Percentiles rank a stretch among this genome's conserved stretches.
These are phyloP conservation scores for Bufotes viridis DNA, from an alignment of 2,797 vertebrate species.

Conservation along the genomic window DNA sequence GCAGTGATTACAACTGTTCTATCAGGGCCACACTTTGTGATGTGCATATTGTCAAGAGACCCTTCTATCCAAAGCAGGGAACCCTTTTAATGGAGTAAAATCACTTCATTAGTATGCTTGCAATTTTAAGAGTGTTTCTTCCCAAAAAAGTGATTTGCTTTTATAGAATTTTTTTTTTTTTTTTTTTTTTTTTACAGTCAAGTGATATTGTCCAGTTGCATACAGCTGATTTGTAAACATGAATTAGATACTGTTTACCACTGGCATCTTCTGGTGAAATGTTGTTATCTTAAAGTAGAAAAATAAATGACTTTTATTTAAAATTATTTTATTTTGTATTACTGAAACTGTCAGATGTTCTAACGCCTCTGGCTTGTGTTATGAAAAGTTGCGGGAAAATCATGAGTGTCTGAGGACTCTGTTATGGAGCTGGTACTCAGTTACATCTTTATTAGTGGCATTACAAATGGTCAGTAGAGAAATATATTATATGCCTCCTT, in stretches of 20 bases:
- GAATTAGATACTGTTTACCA: constrained; percentile 7
- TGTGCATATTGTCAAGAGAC: not conserved
- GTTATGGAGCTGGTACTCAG: constrained; percentile 49
- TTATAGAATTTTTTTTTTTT: not conserved
- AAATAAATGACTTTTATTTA: constrained; percentile 25
- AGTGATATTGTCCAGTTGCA: not conserved
- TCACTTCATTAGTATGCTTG: not conserved
- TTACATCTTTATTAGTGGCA: constrained; percentile 54
- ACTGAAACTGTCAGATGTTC: constrained; percentile 33
- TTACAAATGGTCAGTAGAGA: constrained; percentile 51
- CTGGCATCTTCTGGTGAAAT: constrained; percentile 22
- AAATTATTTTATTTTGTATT: constrained; percentile 45
- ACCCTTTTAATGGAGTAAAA: not conserved
- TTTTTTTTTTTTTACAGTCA: not conserved
- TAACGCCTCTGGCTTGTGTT: constrained; percentile 34
- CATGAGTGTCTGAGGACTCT: constrained; percentile 55
- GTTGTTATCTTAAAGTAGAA: constrained; percentile 34
- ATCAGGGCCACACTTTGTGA: not conserved
- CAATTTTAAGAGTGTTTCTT: not conserved
- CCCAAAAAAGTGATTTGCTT: not conserved
- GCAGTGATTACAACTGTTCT: no score
- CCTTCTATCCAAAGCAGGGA: not conserved
- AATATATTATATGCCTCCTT: constrained; percentile 43
- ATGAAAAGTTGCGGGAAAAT: constrained; percentile 50
- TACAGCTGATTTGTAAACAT: constrained; percentile 34